Evolutionary conservation across 2,888 invertebrate species (phyloP), one percentile per base, ranked within the genome.

Genomic region (Lasius fuliginosus): DNA sequence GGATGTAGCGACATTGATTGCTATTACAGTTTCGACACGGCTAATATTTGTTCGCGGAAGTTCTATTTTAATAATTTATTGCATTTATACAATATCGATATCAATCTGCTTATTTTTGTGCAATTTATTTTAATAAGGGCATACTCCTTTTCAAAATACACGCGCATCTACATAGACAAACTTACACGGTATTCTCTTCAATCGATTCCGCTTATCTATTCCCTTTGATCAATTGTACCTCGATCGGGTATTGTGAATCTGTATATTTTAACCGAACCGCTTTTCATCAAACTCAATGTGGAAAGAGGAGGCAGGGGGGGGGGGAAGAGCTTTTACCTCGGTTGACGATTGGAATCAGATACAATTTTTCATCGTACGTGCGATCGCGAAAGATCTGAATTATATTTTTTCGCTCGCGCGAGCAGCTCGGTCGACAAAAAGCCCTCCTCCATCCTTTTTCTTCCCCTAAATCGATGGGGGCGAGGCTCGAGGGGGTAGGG

Each of bases 171-270:
- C n/a, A 64, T 33, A 30, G 27, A 75, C 6, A 15, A 33, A 27
- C 18, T 36, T 68, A 27, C 56, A 53, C 30, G 4, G 9, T 40
- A 69, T 15, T 56, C n/a, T 3, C 23, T 69, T 42, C 33, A 27
- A 77, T 77, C 77, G 77, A 56, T 71, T 36, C n/a, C 40, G 71
- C 46, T 69, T 77, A 58, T 77, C 53, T 33, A 69, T 71, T 77
- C 56, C 9, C 77, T 71, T 77, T 77, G 77, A 77, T 77, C 73
- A 36, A 18, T 67, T 27, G 77, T 73, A 60, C 60, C 60, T 73
- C 46, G 73, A 81, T 81, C 73, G 46, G 42, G 74, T 73, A 73
- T 73, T 60, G 79, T 36, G 46, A 81, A 73, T 81, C 79, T 74
- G 60, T 73, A 81, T n/a, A 81, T 73, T 60, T 81, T 81, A 60